These are phyloP conservation scores for Lacerta agilis DNA, from an alignment of 2,797 vertebrate genomes.

Conservation along the genomic window DNA sequence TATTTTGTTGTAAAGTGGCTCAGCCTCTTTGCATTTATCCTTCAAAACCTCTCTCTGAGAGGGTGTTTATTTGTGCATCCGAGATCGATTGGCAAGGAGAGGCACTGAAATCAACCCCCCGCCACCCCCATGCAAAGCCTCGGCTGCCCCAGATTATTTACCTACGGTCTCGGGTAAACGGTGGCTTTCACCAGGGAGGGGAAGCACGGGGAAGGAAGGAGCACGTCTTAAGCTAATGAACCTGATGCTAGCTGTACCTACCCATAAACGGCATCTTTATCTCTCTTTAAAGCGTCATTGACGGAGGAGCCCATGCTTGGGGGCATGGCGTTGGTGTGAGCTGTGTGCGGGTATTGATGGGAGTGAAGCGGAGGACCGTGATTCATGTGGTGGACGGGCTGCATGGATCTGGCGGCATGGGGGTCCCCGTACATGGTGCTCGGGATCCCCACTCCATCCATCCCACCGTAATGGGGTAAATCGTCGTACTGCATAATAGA, in stretches of 20 bases:
- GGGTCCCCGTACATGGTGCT: slow-evolving; percentile 98
- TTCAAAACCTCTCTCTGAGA: background rate
- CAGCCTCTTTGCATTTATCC: background rate
- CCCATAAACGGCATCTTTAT: slow-evolving; percentile 99
- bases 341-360: slow-evolving; percentile 97
- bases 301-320: slow-evolving; percentile 98
- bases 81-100: background rate
- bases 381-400: slow-evolving; percentile 96
- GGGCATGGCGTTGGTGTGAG: slow-evolving; percentile 96
- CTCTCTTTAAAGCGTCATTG: slow-evolving; percentile 99
- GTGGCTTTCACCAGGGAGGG: slow-evolving; percentile 34
- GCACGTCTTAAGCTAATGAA: slow-evolving; percentile 28
- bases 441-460: slow-evolving; percentile 98
- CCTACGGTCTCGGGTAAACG: slow-evolving; percentile 22
- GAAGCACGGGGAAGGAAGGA: slow-evolving; percentile 30
- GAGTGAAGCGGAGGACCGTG: slow-evolving; percentile 96
- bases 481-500: slow-evolving; percentile 96
- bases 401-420: slow-evolving; percentile 96
- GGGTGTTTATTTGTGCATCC: background rate
- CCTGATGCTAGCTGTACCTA: slow-evolving; percentile 80
- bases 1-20: background rate
- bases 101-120: background rate
- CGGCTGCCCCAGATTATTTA: slow-evolving; percentile 11
- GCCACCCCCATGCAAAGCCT: slow-evolving; percentile 11
- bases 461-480: slow-evolving; percentile 95